phyloP scores from a whole-genome alignment of 2,797 vertebrate species.

The Petrocephalus schoutedeni region DNA sequence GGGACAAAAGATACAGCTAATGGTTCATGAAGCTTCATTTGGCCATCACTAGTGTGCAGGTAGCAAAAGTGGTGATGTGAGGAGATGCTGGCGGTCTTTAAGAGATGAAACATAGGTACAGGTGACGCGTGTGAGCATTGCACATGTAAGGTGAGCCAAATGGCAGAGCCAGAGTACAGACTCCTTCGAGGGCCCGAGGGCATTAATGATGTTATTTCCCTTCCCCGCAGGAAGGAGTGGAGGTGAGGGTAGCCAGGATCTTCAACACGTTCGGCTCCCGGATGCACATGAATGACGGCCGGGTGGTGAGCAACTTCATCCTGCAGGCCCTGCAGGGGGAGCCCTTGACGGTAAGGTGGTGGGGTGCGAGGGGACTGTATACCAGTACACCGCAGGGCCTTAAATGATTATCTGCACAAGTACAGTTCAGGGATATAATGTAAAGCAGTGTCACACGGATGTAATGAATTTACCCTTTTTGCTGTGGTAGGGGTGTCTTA shows the following conservation, averaged over 20 bases:
- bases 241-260: slow-evolving; percentile 93
- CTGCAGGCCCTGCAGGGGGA: slow-evolving; percentile 94
- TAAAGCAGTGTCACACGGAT: background rate
- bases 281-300: slow-evolving; percentile 98
- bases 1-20: too few species aligned
- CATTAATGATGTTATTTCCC: background rate
- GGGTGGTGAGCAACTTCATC: slow-evolving; percentile 98
- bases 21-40: too few species aligned
- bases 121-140: background rate
- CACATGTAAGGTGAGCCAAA: background rate
- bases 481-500: background rate
- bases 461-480: background rate
- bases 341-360: slow-evolving; percentile 77
- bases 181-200: background rate
- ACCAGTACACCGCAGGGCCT: background rate
- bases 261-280: slow-evolving; percentile 97
- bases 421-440: background rate
- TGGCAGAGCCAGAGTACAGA: background rate
- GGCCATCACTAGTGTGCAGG: too few species aligned
- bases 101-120: background rate
- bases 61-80: background rate
- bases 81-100: background rate
- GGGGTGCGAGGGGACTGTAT: background rate
- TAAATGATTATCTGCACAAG: background rate
- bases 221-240: slow-evolving; percentile 85